phyloP scores from a whole-genome alignment of 1,140 invertebrate genomes.

The Drosophila bifasciata region DNA sequence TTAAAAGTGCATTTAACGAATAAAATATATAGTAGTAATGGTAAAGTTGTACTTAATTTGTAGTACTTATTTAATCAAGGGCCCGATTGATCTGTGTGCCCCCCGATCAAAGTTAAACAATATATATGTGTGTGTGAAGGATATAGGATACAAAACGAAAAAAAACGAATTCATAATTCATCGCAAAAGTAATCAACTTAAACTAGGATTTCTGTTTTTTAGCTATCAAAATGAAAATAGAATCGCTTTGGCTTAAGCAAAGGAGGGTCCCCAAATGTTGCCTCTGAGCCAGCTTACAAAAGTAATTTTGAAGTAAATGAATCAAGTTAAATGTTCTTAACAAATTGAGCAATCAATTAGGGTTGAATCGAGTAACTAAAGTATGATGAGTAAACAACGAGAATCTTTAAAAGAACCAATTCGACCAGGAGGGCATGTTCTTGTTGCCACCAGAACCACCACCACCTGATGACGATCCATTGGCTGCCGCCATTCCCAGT shows the following conservation, averaged over 20 bases:
- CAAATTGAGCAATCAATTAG: constrained; percentile 3
- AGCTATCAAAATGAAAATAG: too few species aligned
- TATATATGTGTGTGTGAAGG: too few species aligned
- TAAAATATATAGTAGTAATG: constrained; percentile 5
- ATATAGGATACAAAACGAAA: background rate
- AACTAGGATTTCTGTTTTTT: too few species aligned
- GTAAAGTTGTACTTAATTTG: too few species aligned
- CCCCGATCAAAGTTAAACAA: too few species aligned
- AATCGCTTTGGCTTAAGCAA: too few species aligned
- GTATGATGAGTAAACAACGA: background rate
- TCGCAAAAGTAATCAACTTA: too few species aligned
- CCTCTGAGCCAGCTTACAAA: constrained; percentile 3
- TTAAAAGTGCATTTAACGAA: constrained; percentile 44
- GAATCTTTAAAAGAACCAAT: constrained; percentile 73
- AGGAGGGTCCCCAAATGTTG: too few species aligned
- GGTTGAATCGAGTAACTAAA: constrained; percentile 9
- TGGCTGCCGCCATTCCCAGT: too few species aligned
- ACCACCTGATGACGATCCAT: too few species aligned
- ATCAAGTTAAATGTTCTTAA: constrained; percentile 7
- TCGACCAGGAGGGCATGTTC: constrained; percentile 70
- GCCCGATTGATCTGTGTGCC: too few species aligned
- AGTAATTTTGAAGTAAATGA: background rate
- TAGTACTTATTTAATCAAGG: too few species aligned
- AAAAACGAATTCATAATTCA: background rate
- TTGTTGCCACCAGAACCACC: constrained; percentile 32